phyloP scores from a whole-genome alignment of 2,888 invertebrate species.

The Taphrorychus bicolor region DNA sequence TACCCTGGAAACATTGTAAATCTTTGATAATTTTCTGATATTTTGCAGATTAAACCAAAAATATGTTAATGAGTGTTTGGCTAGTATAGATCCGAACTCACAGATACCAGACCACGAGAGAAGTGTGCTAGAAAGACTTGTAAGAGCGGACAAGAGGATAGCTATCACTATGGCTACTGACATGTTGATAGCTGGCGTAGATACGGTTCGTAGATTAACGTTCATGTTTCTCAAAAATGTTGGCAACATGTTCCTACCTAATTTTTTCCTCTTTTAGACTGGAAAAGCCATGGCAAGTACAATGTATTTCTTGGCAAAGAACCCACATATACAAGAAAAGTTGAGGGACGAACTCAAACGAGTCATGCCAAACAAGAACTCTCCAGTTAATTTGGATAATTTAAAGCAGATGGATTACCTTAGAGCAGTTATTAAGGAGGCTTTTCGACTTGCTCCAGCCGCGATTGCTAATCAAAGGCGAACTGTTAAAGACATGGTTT shows the following conservation, averaged over 20 bases:
- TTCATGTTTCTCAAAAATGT: too few species aligned
- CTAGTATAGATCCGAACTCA: slow-evolving; percentile 41
- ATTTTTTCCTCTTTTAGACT: too few species aligned
- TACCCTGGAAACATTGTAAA: too few species aligned
- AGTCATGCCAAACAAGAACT: slow-evolving; percentile 49
- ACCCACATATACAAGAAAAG: slow-evolving; percentile 58
- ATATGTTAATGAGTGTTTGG: slow-evolving; percentile 50
- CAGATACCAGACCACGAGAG: slow-evolving; percentile 58
- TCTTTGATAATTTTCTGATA: too few species aligned
- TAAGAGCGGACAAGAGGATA: slow-evolving; percentile 67
- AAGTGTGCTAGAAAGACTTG: slow-evolving; percentile 70
- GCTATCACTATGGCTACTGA: slow-evolving; percentile 74
- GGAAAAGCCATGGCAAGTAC: slow-evolving; percentile 58
- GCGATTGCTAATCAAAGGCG: slow-evolving; percentile 47
- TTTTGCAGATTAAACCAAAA: slow-evolving; percentile 49
- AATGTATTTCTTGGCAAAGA: slow-evolving; percentile 59
- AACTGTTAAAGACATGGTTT: slow-evolving; percentile 52
- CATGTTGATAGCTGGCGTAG: slow-evolving; percentile 74
- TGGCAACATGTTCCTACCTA: too few species aligned
- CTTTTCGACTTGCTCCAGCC: slow-evolving; percentile 58
- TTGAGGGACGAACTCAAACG: slow-evolving; percentile 57
- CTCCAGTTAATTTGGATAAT: slow-evolving; percentile 55
- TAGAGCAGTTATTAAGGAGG: slow-evolving; percentile 71
- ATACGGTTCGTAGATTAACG: slow-evolving; percentile 71
- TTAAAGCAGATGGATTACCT: slow-evolving; percentile 61